Base-by-base conservation (phyloP, 2,797 vertebrate species). In the Sorex maritimensis region DNA sequence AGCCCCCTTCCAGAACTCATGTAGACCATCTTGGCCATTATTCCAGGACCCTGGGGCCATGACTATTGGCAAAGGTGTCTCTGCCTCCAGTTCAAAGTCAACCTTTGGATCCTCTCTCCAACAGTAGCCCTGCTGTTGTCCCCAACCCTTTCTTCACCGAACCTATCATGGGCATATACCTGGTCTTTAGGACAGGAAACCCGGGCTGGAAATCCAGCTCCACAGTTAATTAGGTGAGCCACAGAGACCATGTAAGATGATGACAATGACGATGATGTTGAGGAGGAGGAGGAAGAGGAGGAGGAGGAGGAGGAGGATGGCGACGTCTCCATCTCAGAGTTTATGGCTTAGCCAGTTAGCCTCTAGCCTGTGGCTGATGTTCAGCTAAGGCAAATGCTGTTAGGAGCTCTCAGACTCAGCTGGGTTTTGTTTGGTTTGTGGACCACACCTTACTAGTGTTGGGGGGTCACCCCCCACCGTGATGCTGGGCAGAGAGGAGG, bases 161-260 rank as follows among this genome's bases (percentile, higher is more conserved):
- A 38, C 14, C 72, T 49, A 8, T 90, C n/a, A 4, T 10, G 24
- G 79, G 79, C 88, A 75, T 9, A 55, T 68, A 88, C 19, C 73
- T 81, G 34, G 14, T 79, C 74, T 92, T 30, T 58, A 72, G 17
- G 41, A 80, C 84, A 63, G 58, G 15, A 83, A 44, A 88, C 75
- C 44, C 58, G 34, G 55, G n/a, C 58, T 86, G 30, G n/a, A 90
- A 14, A 82, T 68, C 30, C 41, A 63, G 11, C 65, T 65, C 52
- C 77, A 8, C 67, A 68, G 11, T 85, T 81, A 74, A 69, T 86
- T 75, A 85, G 26, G 49, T 87, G 30, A 41, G 58, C 61, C 13
- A n/a, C 68, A 55, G 91, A 77, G 17, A 61, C 58, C 58, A 19
- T 88, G 46, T 81, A 46, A 93, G 92, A 75, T 85, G 68, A 30